phyloP scores from a whole-genome alignment of 2,113 vertebrate species.

The Triplophysa tibetana region DNA sequence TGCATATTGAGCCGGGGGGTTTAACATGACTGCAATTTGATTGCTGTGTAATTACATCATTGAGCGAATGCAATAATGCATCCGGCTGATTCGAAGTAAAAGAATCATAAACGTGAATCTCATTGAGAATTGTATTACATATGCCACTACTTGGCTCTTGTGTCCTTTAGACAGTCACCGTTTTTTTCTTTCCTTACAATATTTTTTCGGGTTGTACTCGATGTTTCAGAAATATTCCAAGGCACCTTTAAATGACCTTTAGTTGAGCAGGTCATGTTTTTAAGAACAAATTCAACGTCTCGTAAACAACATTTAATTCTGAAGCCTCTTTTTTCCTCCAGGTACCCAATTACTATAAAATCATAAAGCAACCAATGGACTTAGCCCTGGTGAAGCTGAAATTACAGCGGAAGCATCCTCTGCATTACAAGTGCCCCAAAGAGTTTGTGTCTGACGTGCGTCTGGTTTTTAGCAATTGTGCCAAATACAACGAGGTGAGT shows the following conservation, averaged over 20 bases:
- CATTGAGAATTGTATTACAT: not conserved
- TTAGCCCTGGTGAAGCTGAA: constrained; percentile 94
- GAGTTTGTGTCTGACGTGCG: constrained; percentile 95
- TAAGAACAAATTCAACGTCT: not conserved
- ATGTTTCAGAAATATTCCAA: no score
- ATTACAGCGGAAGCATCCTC: constrained; percentile 88
- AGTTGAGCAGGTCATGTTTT: no score
- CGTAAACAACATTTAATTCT: not conserved
- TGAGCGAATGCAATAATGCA: constrained; percentile 25
- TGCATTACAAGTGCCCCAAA: constrained; percentile 86
- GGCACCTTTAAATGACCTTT: no score
- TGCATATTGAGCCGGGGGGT: not conserved
- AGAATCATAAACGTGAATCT: not conserved
- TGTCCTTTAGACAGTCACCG: not conserved
- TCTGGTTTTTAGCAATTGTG: constrained; percentile 97
- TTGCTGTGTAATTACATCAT: not conserved
- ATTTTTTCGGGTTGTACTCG: not conserved
- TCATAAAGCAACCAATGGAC: constrained; percentile 98
- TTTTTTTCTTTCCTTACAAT: no score
- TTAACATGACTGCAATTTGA: not conserved
- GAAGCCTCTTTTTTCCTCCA: constrained; percentile 56
- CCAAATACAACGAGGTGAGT: constrained; percentile 99
- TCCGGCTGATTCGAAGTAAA: not conserved
- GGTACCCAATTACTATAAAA: constrained; percentile 99
- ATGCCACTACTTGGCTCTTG: not conserved